Percentiles rank a stretch among this genome's conserved stretches.
Conservation (phyloP, 2,113 vertebrate genomes). For the Pterocles gutturalis region DNA sequence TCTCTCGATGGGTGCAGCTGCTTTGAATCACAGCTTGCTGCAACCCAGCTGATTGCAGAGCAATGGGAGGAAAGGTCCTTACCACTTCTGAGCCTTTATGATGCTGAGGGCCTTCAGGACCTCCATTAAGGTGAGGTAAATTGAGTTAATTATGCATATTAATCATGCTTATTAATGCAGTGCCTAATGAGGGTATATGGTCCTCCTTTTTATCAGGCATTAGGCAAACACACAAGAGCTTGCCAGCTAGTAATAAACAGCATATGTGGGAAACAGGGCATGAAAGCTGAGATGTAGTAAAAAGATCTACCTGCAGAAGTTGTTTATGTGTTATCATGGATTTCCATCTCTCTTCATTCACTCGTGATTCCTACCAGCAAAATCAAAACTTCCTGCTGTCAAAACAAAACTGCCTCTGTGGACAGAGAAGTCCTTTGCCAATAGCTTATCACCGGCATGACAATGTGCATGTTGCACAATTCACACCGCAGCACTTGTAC, state of each 20-base stretch:
- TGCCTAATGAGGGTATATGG: neutral
- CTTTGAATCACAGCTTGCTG: neutral
- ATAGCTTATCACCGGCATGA: neutral
- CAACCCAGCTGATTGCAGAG: neutral
- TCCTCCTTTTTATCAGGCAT: neutral
- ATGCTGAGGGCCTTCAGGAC: neutral
- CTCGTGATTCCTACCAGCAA: neutral
- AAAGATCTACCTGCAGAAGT: neutral
- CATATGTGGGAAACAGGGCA: neutral
- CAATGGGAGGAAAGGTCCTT: neutral
- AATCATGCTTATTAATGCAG: neutral
- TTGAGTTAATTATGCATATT: conserved; percentile 1
- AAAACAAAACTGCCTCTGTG: neutral
- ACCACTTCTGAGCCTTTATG: neutral
- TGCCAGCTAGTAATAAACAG: neutral
- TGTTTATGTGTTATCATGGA: neutral
- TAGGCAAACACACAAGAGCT: neutral
- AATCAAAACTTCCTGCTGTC: neutral
- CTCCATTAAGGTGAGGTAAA: conserved; percentile 16
- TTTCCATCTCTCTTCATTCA: neutral
- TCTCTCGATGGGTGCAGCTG: neutral
- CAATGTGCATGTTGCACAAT: neutral
- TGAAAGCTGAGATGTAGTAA: neutral
- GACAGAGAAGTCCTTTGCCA: neutral
- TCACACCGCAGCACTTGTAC: neutral